These are phyloP conservation scores for Monodelphis domestica DNA, from an alignment of 2,797 vertebrate genomes.

Conservation along the genomic window DNA sequence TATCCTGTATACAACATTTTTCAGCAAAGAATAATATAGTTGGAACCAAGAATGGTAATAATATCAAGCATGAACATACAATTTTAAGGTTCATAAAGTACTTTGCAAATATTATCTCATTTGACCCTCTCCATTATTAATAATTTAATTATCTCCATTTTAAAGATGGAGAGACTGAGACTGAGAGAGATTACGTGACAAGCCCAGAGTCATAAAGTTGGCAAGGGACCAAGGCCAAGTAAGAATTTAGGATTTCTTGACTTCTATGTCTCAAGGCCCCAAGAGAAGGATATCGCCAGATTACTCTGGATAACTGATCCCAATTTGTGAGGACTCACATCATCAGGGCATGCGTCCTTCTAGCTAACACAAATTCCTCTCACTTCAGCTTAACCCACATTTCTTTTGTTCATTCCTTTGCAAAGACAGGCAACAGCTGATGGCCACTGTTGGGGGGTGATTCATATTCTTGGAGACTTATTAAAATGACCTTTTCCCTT, in stretches of 20 bases:
- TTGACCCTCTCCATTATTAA: too few species aligned
- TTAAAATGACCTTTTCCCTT: constrained; percentile 52
- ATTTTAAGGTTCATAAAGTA: not conserved
- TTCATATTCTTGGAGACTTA: constrained; percentile 35
- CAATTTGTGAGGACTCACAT: not conserved
- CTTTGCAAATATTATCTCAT: not conserved
- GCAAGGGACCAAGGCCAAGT: not conserved
- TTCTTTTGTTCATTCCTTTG: not conserved
- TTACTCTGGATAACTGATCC: not conserved
- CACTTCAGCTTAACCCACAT: not conserved
- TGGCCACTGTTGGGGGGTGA: not conserved
- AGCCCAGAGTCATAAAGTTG: not conserved
- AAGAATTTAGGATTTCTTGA: not conserved
- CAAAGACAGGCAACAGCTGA: not conserved
- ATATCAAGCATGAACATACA: not conserved
- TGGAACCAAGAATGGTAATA: not conserved
- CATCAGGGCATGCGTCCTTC: not conserved
- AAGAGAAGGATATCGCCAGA: not conserved
- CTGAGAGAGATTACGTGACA: not conserved
- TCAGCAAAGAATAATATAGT: not conserved
- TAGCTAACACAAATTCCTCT: not conserved
- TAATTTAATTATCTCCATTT: not conserved
- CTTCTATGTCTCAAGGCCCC: not conserved
- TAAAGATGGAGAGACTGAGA: not conserved
- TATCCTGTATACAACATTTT: not conserved